Evolutionary conservation across 2,113 vertebrate species (phyloP).

Genomic region (Cygnus buccinator): DNA sequence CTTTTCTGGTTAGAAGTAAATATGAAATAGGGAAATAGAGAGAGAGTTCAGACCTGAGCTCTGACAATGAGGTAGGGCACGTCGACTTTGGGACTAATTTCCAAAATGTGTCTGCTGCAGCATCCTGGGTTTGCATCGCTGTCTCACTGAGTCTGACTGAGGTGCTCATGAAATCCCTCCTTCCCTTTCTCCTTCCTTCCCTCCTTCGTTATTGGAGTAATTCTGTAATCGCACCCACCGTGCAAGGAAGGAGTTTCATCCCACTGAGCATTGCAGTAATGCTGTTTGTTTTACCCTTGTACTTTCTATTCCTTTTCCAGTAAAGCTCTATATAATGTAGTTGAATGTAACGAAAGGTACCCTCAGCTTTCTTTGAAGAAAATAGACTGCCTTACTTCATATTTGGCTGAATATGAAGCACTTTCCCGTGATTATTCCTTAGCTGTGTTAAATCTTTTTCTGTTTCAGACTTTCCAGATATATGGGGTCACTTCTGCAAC

Average conservation of each 20-base stretch:
- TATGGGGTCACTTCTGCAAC: neutral
- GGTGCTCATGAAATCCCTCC: neutral
- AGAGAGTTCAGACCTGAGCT: neutral
- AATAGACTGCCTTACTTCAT: constrained; percentile 14
- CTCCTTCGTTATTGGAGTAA: neutral
- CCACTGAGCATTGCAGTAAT: neutral
- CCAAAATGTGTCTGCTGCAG: neutral
- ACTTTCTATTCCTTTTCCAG: constrained; percentile 12
- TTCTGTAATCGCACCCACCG: neutral
- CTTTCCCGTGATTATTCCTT: neutral
- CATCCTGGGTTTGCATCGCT: neutral
- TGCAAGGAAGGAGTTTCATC: neutral
- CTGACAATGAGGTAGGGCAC: neutral
- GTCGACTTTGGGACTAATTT: fast-evolving
- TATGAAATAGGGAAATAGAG: neutral
- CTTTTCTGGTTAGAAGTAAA: neutral
- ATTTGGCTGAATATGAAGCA: neutral
- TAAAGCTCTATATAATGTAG: neutral
- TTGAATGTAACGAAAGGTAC: neutral
- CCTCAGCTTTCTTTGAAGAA: constrained; percentile 26
- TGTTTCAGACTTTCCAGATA: neutral
- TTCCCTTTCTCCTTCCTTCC: neutral
- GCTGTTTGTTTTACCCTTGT: constrained; percentile 25
- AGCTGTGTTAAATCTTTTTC: neutral
- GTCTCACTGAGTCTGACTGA: neutral